Evolutionary conservation across 1,140 invertebrate species (phyloP), one percentile per base, ranked within the genome.

Genomic region (Rhopalosiphum maidis): DNA sequence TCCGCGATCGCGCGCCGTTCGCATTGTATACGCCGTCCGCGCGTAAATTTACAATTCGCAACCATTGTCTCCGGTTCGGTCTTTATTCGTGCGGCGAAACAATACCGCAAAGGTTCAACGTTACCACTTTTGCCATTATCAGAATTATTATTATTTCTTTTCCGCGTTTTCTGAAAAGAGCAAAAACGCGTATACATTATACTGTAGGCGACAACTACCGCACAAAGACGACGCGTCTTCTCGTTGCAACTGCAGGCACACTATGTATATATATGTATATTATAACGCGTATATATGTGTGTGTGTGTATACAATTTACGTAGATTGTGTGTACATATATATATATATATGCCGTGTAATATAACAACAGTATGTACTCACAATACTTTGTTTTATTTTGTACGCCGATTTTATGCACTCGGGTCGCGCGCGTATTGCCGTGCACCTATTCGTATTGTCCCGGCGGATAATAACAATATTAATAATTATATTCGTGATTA

Each of bases 91-190:
- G 54, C 55, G 55, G 37, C 43, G n/a, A 83, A 90, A 92, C 90
- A 92, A 92, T 83, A 83, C 90, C 90, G 68, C 90, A 83, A 82
- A 92, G 43, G 90, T 83, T 83, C 90, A 35, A 92, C 90, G 90
- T 92, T 51, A 92, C 90, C 90, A 83, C 68, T 92, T 92, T 92
- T 35, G 35, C 60, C 77, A 92, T 92, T 92, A 92, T 83, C 77
- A 83, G 41, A 77, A 77, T 91, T 8, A 54, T 51, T 54, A 87
- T 87, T 48, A 30, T 87, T n/a, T 30, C 86, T 87, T 18, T 87
- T 87, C 60, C 60, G 60, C 60, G 3, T 68, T 68, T 68, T 68
- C 15, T n/a, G n/a, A 68, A 68, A 68, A 68, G 30, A 68, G 60
- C 60, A 68, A 68, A 68, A 68, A 68, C 60, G 30, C 25, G 9